Conservation (phyloP, 2,797 vertebrate genomes). For the Eurystomus glaucurus region DNA sequence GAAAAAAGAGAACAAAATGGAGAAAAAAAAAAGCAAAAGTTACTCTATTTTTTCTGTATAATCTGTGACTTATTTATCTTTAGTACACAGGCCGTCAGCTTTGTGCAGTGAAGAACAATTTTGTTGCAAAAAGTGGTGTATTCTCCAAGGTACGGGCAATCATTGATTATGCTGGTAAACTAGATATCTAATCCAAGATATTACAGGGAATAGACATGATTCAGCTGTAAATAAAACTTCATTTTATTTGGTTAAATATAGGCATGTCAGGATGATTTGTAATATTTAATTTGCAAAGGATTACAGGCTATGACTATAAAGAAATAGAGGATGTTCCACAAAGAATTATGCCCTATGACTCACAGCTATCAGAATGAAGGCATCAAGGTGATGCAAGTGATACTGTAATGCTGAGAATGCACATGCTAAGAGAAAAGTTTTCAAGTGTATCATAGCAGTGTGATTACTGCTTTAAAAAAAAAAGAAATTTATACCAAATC, state of each 20-base stretch:
- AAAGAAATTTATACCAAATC: not conserved
- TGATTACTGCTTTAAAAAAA: not conserved
- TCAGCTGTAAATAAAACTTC: not conserved
- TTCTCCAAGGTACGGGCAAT: not conserved
- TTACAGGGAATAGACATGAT: not conserved
- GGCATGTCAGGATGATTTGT: not conserved
- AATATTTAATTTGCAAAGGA: not conserved
- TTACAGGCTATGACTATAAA: accelerated
- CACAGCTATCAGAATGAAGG: not conserved
- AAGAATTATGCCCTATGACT: not conserved
- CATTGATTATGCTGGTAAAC: not conserved
- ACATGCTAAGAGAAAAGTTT: not conserved
- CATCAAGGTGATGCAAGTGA: not conserved
- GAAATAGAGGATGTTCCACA: not conserved
- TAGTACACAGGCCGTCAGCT: not conserved
- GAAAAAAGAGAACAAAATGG: no score
- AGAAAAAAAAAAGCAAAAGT: no score
- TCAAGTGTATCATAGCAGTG: not conserved
- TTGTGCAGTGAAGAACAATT: not conserved
- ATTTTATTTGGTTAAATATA: not conserved
- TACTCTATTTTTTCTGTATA: not conserved
- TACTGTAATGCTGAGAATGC: not conserved
- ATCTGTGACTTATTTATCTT: not conserved
- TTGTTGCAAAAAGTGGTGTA: not conserved
- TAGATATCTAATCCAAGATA: not conserved